Evolutionary conservation across 2,888 invertebrate species (phyloP).

Genomic region (Diarsia dahlii): DNA sequence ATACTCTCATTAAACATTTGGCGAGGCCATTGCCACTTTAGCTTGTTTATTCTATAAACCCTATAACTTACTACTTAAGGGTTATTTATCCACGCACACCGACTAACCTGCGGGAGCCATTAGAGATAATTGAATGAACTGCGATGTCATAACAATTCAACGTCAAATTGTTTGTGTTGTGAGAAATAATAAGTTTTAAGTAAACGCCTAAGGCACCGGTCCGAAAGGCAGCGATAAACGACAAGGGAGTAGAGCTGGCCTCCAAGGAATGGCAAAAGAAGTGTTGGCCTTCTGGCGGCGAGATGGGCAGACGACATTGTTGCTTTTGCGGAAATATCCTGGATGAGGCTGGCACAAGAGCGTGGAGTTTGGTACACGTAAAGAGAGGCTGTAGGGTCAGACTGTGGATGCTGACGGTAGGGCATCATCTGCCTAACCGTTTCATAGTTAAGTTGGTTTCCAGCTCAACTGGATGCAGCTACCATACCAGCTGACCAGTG

Average conservation of each 20-base stretch:
- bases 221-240: background rate
- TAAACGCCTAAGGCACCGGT: conserved; percentile 4
- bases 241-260: background rate
- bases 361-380: too few species aligned
- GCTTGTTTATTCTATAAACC: conserved; percentile 18
- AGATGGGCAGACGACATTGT: too few species aligned
- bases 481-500: too few species aligned
- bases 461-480: background rate
- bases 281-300: too few species aligned
- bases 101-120: conserved; percentile 34
- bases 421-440: background rate
- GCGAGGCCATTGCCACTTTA: background rate
- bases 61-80: background rate
- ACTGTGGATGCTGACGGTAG: too few species aligned
- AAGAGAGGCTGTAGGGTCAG: too few species aligned
- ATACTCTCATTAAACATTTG: too few species aligned
- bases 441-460: background rate
- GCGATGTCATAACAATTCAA: conserved; percentile 57
- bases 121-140: conserved; percentile 51
- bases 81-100: conserved; percentile 24
- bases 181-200: conserved; percentile 49
- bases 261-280: too few species aligned
- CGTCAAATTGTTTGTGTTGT: conserved; percentile 47
- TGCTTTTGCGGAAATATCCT: too few species aligned
- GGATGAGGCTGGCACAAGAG: too few species aligned